Evolutionary conservation across 2,113 vertebrate species (phyloP), one percentile per base, ranked within the genome.

Genomic region (Pantherophis guttatus): DNA sequence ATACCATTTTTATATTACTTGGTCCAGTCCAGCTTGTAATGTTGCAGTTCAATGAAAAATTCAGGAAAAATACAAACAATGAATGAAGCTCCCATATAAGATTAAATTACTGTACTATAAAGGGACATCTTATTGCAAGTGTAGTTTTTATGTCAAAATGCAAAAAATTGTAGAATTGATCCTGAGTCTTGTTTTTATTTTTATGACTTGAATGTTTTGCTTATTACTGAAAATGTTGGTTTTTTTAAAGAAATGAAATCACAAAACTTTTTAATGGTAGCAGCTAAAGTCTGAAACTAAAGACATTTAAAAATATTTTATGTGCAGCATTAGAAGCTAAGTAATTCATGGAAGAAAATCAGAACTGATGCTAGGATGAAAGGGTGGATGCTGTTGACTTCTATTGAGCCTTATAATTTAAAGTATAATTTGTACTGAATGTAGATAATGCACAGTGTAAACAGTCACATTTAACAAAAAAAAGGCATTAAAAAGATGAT

Each of bases 401-500:
- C 91, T 59, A 48, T 88, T 29, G 2, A 87, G 93, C 59, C 11
- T 88, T 94, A 91, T 92, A 94, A 93, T 88, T 70, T 29, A 91
- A 24, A 93, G 24, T 58, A 90, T 94, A 92, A 93, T 92, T 93
- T 94, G 53, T 93, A 85, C 54, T 92, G 90, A 94, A 93, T 93
- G 85, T 1, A 86, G 92, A 6, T 3, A 93, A 94, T 95, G 92
- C 85, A 95, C 86, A 94, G 44, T 91, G 88, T 92, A 95, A 96
- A 94, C 54, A 90, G 2, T n/a, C 81, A 13, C 26, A 94, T 55
- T 29, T 94, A 86, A 90, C 23, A 93, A 23, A 94, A 59, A 93
- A 94, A 9, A 94, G 8, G n/a, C 87, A 91, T 95, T 95, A 95
- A 92, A 96, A 75, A 75, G n/a, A 75, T 75, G 19, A 75, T 75